Conservation (phyloP, 2,888 invertebrate species). For the Synergus japonicus region DNA sequence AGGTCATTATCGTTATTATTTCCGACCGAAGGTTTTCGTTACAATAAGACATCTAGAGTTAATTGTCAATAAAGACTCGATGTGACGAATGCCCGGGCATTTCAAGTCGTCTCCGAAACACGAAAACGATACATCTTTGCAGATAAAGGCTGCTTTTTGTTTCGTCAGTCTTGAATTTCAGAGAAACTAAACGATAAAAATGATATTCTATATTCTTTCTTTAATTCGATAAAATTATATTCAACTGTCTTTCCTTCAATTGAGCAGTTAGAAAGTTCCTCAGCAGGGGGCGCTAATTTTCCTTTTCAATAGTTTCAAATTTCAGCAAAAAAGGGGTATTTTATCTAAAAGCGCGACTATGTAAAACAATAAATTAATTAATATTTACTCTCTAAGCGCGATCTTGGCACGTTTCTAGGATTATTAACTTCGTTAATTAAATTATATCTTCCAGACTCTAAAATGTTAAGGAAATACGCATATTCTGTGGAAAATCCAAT, state of each 20-base stretch:
- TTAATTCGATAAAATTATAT: no score
- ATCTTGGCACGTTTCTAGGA: no score
- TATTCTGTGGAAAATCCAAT: neutral
- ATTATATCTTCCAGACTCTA: no score
- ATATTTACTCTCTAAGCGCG: no score
- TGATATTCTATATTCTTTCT: no score
- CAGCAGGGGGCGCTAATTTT: neutral
- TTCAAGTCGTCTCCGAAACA: neutral
- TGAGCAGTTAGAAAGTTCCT: neutral
- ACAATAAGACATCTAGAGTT: conserved; percentile 63
- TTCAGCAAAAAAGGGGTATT: no score
- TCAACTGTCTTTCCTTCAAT: no score
- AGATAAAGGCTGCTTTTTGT: neutral
- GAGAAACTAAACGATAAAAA: neutral
- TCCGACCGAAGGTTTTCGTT: conserved; percentile 65
- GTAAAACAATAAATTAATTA: no score
- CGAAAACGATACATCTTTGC: conserved; percentile 12
- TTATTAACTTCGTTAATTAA: no score
- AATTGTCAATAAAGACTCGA: conserved; percentile 64
- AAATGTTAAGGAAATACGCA: no score
- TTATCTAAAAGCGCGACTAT: no score
- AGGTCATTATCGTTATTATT: conserved; percentile 69
- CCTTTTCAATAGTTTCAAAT: no score
- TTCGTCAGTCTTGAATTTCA: neutral
- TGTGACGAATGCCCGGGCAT: conserved; percentile 19